Evolutionary conservation across 92 coral and sea anemone genomes (phyloP).

Genomic region (Bergia puertoricense): DNA sequence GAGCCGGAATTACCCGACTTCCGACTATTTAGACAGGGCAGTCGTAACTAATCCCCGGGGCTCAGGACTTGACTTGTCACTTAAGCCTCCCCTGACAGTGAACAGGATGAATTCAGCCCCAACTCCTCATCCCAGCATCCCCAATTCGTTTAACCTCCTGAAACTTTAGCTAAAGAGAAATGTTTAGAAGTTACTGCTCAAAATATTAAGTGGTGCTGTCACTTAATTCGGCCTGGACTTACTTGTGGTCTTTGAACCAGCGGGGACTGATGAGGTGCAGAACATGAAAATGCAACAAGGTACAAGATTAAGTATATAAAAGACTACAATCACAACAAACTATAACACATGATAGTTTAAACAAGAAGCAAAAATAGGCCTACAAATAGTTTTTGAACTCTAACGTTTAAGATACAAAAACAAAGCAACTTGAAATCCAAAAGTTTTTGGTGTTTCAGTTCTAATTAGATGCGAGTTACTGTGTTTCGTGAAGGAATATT

Average conservation of each 20-base stretch:
- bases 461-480: too few species aligned
- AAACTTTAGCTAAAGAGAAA: too few species aligned
- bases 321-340: neutral
- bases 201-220: neutral
- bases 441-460: too few species aligned
- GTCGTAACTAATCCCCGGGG: too few species aligned
- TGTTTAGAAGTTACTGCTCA: neutral
- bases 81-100: too few species aligned
- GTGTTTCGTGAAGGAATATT: too few species aligned
- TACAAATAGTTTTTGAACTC: neutral
- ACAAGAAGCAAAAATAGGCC: neutral
- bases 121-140: neutral
- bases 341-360: neutral
- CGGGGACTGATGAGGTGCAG: slow-evolving; percentile 18
- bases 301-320: slow-evolving; percentile 11
- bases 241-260: slow-evolving; percentile 22
- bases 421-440: too few species aligned
- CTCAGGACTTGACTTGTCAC: too few species aligned
- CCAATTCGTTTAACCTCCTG: neutral
- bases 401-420: too few species aligned
- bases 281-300: slow-evolving; percentile 38
- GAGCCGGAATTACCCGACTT: too few species aligned
- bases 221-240: slow-evolving; percentile 6
- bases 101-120: too few species aligned
- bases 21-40: too few species aligned